Evolutionary conservation across 2,888 invertebrate species (phyloP).

Genomic region (Rotaria sp.): DNA sequence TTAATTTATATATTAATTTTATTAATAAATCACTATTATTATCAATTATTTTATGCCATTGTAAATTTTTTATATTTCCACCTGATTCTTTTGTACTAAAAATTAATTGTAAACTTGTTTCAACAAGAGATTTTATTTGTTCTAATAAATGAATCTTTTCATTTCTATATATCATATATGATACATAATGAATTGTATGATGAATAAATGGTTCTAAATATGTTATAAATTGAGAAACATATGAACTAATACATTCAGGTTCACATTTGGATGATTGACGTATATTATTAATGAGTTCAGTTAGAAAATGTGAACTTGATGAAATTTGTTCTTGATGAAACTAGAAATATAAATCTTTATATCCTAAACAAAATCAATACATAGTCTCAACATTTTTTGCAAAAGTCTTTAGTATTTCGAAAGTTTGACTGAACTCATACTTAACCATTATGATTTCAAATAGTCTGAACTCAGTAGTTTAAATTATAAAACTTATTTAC

Average conservation of each 20-base stretch:
- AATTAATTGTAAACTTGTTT: slow-evolving; percentile 76
- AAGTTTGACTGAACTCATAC: too few species aligned
- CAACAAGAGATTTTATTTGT: slow-evolving; percentile 85
- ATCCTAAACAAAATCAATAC: too few species aligned
- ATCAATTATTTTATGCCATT: slow-evolving; percentile 74
- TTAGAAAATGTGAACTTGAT: neutral
- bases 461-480: too few species aligned
- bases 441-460: too few species aligned
- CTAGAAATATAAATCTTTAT: neutral
- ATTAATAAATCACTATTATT: slow-evolving; percentile 70
- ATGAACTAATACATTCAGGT: slow-evolving; percentile 84
- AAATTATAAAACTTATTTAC: too few species aligned
- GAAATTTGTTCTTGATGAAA: slow-evolving; percentile 13
- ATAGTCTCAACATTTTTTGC: too few species aligned
- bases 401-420: too few species aligned
- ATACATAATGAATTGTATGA: slow-evolving; percentile 68
- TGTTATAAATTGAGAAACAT: slow-evolving; percentile 53
- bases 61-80: slow-evolving; percentile 78
- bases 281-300: slow-evolving; percentile 77
- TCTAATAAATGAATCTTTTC: slow-evolving; percentile 79
- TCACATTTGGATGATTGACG: slow-evolving; percentile 76
- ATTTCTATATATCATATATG: slow-evolving; percentile 76
- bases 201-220: slow-evolving; percentile 74
- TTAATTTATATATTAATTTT: slow-evolving; percentile 71
- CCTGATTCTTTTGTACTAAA: slow-evolving; percentile 78